Conservation (phyloP, 2,113 vertebrate species). For the Chionodraco myersi region DNA sequence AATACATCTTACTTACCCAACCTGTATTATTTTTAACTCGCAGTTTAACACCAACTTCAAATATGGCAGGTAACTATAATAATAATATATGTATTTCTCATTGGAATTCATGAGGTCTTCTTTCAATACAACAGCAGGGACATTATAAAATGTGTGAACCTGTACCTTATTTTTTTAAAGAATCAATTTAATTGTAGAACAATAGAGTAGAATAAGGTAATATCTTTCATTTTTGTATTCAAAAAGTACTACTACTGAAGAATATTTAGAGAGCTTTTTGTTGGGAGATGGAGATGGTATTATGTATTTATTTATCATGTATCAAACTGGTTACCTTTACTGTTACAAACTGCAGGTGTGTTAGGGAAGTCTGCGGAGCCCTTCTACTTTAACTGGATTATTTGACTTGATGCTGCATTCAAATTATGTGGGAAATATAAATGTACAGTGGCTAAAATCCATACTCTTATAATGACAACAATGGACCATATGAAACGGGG, state of each 20-base stretch:
- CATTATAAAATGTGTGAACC: not conserved
- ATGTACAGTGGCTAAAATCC: not conserved
- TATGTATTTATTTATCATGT: constrained; percentile 35
- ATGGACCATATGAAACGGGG: not conserved
- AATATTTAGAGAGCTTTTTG: not conserved
- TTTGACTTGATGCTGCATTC: constrained; percentile 11
- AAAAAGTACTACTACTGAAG: not conserved
- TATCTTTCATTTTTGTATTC: not conserved
- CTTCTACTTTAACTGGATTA: not conserved
- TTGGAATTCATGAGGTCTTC: constrained; percentile 30
- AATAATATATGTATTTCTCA: constrained; percentile 7
- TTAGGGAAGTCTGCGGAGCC: not conserved
- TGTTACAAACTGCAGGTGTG: not conserved
- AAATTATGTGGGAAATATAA: not conserved
- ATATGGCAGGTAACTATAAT: constrained; percentile 2
- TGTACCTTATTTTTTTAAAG: constrained; percentile 1
- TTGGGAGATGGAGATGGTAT: not conserved
- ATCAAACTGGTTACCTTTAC: constrained; percentile 4
- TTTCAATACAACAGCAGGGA: constrained; percentile 26
- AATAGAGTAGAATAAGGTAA: constrained; percentile 7
- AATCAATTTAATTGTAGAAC: constrained; percentile 25
- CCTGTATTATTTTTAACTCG: not conserved
- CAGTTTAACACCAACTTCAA: constrained; percentile 6
- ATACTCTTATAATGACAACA: not conserved
- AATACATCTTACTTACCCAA: not conserved